Percentiles rank a stretch among this genome's conserved stretches.
These are phyloP conservation scores for Nanger granti DNA, from an alignment of 2,113 vertebrate genomes.

Conservation along the genomic window DNA sequence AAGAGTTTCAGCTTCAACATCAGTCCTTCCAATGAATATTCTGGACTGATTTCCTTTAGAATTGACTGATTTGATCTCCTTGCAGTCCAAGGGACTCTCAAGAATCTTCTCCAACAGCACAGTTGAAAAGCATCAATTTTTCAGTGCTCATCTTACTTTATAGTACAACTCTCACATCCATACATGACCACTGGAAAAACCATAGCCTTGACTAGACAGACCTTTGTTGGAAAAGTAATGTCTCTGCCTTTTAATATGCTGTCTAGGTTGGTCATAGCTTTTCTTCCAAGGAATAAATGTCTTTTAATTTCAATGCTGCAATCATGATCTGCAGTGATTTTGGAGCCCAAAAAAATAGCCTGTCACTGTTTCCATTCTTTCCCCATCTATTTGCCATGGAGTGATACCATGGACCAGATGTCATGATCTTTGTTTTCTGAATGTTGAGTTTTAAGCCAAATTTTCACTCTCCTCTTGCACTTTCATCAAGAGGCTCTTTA, in stretches of 20 bases:
- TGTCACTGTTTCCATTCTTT: neutral
- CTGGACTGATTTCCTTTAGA: neutral
- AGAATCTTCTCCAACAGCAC: neutral
- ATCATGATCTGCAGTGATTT: neutral
- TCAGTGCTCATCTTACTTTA: neutral
- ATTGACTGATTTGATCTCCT: neutral
- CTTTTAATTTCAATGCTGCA: neutral
- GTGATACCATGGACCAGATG: neutral
- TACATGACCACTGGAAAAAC: neutral
- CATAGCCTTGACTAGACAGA: neutral
- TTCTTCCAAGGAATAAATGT: accelerated
- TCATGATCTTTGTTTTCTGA: neutral
- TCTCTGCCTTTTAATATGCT: neutral
- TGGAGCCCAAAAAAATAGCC: accelerated
- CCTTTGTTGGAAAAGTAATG: neutral
- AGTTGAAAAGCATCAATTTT: neutral
- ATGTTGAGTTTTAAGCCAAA: neutral
- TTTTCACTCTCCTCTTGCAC: neutral
- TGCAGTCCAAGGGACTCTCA: neutral
- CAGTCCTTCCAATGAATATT: neutral
- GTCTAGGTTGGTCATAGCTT: neutral
- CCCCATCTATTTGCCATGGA: neutral
- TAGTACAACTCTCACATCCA: neutral
- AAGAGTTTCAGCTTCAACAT: neutral
- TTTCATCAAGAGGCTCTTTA: neutral